A percentile compares a stretch with the other conserved stretches of the same genome.
These are phyloP conservation scores for Sphyrna mokarran DNA, from an alignment of 2,113 vertebrate genomes.

Conservation along the genomic window DNA sequence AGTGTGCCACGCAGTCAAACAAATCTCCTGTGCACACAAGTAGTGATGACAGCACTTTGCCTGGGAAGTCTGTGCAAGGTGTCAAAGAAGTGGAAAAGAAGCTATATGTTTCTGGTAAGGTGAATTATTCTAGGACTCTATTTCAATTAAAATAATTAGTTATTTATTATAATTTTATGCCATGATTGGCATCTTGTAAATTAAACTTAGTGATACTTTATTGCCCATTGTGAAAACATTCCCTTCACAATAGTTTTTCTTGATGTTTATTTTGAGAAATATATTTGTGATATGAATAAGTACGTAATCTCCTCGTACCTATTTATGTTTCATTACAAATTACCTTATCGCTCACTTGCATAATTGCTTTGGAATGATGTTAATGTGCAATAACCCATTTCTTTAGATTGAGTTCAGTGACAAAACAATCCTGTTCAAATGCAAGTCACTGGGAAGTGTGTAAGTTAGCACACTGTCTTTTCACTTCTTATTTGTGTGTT, in stretches of 20 bases:
- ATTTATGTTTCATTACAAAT: neutral
- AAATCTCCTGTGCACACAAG: neutral
- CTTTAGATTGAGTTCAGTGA: neutral
- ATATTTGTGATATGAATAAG: neutral
- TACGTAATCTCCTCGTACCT: neutral
- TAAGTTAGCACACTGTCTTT: neutral
- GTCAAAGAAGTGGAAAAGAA: conserved; percentile 20
- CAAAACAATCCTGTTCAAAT: neutral
- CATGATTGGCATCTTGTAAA: neutral
- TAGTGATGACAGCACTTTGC: neutral
- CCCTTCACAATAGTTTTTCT: neutral
- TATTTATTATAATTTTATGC: neutral
- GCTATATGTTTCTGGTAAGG: conserved; percentile 10
- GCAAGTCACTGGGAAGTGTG: neutral
- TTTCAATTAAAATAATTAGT: neutral
- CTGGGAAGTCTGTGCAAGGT: neutral
- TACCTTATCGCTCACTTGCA: neutral
- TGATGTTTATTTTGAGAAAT: neutral
- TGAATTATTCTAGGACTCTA: neutral
- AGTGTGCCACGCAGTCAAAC: neutral
- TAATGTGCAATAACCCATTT: neutral
- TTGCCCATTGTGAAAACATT: neutral
- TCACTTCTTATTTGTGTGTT: neutral
- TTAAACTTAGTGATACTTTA: neutral
- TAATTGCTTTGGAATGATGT: neutral